phyloP scores from a whole-genome alignment of 2,888 invertebrate genomes.

The Drosophila macrospina region DNA sequence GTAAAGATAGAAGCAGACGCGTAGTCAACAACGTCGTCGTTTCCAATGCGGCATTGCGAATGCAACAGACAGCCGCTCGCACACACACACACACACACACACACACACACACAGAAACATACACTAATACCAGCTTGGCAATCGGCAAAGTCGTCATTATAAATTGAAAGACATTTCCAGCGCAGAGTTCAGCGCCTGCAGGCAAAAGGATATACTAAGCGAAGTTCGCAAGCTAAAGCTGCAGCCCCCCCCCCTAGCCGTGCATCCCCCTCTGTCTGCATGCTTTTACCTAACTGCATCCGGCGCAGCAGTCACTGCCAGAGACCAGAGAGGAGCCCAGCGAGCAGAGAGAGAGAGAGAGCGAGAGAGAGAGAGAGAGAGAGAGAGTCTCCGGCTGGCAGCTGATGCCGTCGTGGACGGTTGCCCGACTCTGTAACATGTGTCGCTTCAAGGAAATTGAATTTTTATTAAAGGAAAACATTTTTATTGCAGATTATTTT shows the following conservation, averaged over 20 bases:
- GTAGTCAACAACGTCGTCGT: constrained; percentile 45
- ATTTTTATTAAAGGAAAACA: constrained; percentile 83
- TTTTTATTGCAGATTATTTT: constrained; percentile 82
- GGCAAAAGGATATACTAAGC: constrained; percentile 25
- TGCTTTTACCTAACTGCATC: constrained; percentile 72
- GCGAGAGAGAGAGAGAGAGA: neutral
- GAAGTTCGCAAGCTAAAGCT: constrained; percentile 4
- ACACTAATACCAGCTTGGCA: constrained; percentile 38
- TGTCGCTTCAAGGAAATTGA: constrained; percentile 82
- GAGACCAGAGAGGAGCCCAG: neutral
- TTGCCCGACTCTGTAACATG: constrained; percentile 65
- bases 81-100: constrained; percentile 24
- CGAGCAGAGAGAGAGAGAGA: neutral
- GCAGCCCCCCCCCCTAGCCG: neutral
- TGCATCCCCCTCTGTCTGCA: constrained; percentile 9
- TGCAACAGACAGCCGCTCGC: constrained; percentile 61
- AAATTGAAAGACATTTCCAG: constrained; percentile 75
- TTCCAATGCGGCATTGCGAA: constrained; percentile 65
- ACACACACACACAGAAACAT: constrained; percentile 19
- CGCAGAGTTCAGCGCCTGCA: constrained; percentile 46
- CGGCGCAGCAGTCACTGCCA: constrained; percentile 33
- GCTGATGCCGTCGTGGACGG: constrained; percentile 43
- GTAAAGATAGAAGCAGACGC: constrained; percentile 5
- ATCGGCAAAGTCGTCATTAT: constrained; percentile 61
- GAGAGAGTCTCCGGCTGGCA: constrained; percentile 38